Evolutionary conservation across 2,113 vertebrate species (phyloP).

Genomic region (Pteruthius melanotis): DNA sequence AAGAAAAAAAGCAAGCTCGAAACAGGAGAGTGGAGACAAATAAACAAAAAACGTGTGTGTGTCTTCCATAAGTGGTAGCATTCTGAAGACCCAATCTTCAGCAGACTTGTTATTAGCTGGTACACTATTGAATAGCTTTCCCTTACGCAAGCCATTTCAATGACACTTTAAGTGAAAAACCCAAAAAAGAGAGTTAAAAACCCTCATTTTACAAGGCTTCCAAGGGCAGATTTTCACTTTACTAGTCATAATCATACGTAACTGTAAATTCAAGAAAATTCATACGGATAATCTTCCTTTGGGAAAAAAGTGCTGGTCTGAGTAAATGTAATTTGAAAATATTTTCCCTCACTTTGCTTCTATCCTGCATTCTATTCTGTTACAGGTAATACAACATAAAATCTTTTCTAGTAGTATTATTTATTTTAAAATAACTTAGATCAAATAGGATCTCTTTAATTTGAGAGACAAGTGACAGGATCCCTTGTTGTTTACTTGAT

Average conservation of each 20-base stretch:
- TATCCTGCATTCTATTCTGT: background rate
- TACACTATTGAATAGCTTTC: background rate
- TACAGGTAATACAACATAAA: background rate
- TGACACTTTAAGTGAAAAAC: background rate
- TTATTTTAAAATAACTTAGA: constrained; percentile 37
- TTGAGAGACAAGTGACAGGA: constrained; percentile 21
- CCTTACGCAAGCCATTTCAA: background rate
- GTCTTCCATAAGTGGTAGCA: background rate
- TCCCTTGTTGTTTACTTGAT: constrained; percentile 51
- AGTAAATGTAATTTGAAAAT: constrained; percentile 15
- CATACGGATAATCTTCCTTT: background rate
- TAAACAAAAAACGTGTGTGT: background rate
- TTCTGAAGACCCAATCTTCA: background rate
- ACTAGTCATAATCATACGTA: background rate
- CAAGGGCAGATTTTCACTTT: background rate
- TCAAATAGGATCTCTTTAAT: background rate
- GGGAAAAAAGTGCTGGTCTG: background rate
- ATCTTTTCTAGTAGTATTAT: background rate
- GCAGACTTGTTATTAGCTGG: constrained; percentile 2
- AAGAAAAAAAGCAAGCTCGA: background rate
- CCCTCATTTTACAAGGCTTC: constrained; percentile 13
- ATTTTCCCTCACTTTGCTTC: background rate
- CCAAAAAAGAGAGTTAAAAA: background rate
- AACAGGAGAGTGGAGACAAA: background rate
- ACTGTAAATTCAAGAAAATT: constrained; percentile 31